A percentile compares a stretch with the other conserved stretches of the same genome.
These are phyloP conservation scores for Lottia scabra DNA, from an alignment of 2,888 invertebrate genomes.

Conservation along the genomic window DNA sequence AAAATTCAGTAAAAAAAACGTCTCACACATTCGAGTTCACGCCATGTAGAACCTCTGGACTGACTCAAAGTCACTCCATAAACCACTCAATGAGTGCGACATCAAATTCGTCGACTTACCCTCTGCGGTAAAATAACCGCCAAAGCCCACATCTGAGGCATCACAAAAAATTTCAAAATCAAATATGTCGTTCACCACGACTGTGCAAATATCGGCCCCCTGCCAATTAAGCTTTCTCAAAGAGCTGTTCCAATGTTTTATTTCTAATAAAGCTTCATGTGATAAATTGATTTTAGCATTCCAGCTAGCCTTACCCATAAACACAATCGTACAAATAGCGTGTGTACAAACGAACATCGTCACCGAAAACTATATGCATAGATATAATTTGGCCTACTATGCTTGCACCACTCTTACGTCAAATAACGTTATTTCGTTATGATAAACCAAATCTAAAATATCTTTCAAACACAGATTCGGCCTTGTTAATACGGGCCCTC, in stretches of 20 bases:
- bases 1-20: too few relatives aligned
- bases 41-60: too few relatives aligned
- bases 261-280: not conserved
- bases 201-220: not conserved
- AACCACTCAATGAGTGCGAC: not conserved
- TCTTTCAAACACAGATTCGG: not conserved
- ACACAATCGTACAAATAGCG: not conserved
- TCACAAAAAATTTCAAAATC: not conserved
- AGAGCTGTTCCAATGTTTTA: not conserved
- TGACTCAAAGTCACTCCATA: not conserved
- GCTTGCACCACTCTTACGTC: not conserved
- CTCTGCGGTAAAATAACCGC: not conserved
- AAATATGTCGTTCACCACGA: not conserved
- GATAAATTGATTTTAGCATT: not conserved
- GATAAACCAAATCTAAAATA: not conserved
- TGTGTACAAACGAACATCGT: not conserved
- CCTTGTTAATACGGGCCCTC: not conserved
- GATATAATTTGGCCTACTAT: not conserved
- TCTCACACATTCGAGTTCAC: too few relatives aligned
- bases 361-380: not conserved
- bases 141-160: constrained; percentile 1
- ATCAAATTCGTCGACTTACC: not conserved
- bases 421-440: not conserved
- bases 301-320: not conserved
- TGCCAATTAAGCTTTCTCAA: not conserved